These are phyloP conservation scores for Ridgeia piscesae DNA, from an alignment of 1,140 invertebrate genomes.

Conservation along the genomic window DNA sequence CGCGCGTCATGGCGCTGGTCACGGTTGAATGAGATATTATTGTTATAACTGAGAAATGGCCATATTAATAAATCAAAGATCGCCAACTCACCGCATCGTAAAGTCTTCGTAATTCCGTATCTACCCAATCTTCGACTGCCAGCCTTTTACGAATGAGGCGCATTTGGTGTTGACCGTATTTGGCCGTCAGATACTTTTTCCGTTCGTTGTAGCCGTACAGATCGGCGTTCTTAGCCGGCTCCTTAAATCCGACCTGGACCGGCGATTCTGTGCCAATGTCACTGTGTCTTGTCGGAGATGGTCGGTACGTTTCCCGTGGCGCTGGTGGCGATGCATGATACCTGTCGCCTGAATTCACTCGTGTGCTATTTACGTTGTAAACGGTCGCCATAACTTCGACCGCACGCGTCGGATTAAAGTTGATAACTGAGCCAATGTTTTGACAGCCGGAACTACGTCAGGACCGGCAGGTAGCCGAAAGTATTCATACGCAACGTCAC, in stretches of 20 bases:
- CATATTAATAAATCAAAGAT: not conserved
- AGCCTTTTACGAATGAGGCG: slow-evolving; percentile 90
- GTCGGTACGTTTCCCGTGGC: not conserved
- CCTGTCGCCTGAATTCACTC: not conserved
- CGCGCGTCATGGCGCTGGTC: not conserved
- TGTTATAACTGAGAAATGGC: not conserved
- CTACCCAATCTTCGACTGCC: slow-evolving; percentile 96
- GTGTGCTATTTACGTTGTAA: not conserved
- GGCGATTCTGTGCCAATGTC: not conserved
- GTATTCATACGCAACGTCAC: not conserved
- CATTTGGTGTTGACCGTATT: slow-evolving; percentile 96
- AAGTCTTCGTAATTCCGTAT: slow-evolving; percentile 88
- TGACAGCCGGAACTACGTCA: not conserved
- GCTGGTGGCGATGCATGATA: not conserved
- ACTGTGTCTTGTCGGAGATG: not conserved
- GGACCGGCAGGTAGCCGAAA: not conserved
- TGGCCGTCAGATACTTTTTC: slow-evolving; percentile 84
- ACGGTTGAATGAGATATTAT: not conserved
- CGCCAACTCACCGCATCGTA: slow-evolving; percentile 74
- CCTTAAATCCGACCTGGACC: slow-evolving; percentile 8
- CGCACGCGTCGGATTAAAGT: not conserved
- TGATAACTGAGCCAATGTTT: slow-evolving; percentile 5
- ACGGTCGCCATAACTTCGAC: not conserved
- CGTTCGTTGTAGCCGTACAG: slow-evolving; percentile 66
- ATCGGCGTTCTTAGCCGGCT: not conserved